These are phyloP conservation scores for Tachystola acroxantha DNA, from an alignment of 2,888 invertebrate genomes.

Conservation along the genomic window DNA sequence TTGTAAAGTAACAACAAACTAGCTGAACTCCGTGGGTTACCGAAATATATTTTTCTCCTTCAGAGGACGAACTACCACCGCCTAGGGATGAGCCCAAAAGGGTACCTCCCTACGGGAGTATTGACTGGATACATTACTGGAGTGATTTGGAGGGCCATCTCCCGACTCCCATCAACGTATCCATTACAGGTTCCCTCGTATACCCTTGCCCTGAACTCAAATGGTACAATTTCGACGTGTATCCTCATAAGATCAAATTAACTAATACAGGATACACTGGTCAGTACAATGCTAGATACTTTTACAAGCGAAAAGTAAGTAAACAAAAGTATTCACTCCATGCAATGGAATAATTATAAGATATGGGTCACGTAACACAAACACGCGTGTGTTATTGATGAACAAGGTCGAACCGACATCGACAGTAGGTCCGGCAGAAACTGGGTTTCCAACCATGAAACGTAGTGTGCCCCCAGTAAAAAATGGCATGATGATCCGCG, in stretches of 20 bases:
- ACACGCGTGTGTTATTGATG: background rate
- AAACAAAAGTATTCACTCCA: too few relatives aligned
- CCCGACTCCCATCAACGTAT: slow-evolving; percentile 57
- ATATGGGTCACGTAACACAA: background rate
- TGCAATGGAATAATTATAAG: background rate
- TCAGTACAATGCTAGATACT: too few relatives aligned
- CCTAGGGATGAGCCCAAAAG: slow-evolving; percentile 21
- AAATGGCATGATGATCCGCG: too few relatives aligned
- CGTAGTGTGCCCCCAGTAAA: too few relatives aligned
- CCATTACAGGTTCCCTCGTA: slow-evolving; percentile 50
- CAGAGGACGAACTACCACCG: slow-evolving; percentile 25
- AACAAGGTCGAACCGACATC: too few relatives aligned
- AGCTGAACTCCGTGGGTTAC: too few relatives aligned
- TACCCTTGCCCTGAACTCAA: slow-evolving; percentile 65
- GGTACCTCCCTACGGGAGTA: slow-evolving; percentile 39
- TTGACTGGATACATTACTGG: slow-evolving; percentile 55
- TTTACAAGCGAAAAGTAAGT: too few relatives aligned
- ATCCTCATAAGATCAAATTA: slow-evolving; percentile 80
- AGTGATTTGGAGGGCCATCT: slow-evolving; percentile 50
- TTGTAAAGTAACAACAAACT: too few relatives aligned
- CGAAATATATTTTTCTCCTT: too few relatives aligned
- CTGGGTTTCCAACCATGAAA: too few relatives aligned
- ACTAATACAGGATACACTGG: slow-evolving; percentile 83
- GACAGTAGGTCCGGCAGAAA: too few relatives aligned
- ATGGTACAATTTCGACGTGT: slow-evolving; percentile 78